phyloP scores from a whole-genome alignment of 2,888 invertebrate genomes.

The Agapostemon virescens region DNA sequence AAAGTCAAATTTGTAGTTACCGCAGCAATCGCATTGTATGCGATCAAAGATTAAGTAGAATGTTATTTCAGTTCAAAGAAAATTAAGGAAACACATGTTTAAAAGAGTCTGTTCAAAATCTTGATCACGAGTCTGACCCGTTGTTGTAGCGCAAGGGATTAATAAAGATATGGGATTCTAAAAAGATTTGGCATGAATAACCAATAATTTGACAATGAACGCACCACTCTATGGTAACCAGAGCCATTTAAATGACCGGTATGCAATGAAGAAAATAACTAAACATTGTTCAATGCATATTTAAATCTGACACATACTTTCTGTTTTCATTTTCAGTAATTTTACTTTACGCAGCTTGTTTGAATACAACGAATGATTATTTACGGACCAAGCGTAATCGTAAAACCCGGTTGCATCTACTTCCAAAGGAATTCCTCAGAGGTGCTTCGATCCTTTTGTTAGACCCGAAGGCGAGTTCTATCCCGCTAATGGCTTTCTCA shows the following conservation, averaged over 20 bases:
- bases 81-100: background rate
- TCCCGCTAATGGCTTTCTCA: background rate
- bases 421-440: background rate
- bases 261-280: background rate
- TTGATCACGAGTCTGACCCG: background rate
- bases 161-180: no score
- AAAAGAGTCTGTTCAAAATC: background rate
- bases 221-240: no score
- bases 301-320: background rate
- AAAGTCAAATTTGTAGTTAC: no score
- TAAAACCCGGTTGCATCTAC: background rate
- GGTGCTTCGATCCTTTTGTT: conserved; percentile 4
- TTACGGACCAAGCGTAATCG: background rate
- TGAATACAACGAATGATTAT: background rate
- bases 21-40: no score
- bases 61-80: background rate
- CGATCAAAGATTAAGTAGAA: no score
- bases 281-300: background rate
- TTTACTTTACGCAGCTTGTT: background rate
- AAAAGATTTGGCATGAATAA: no score
- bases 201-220: no score
- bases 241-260: background rate
- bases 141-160: background rate
- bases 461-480: background rate
- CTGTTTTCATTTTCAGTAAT: background rate